A percentile compares a stretch with the other conserved stretches of the same genome.
phyloP scores from a whole-genome alignment of 1,140 invertebrate genomes.

The Choristoneura fumiferana region DNA sequence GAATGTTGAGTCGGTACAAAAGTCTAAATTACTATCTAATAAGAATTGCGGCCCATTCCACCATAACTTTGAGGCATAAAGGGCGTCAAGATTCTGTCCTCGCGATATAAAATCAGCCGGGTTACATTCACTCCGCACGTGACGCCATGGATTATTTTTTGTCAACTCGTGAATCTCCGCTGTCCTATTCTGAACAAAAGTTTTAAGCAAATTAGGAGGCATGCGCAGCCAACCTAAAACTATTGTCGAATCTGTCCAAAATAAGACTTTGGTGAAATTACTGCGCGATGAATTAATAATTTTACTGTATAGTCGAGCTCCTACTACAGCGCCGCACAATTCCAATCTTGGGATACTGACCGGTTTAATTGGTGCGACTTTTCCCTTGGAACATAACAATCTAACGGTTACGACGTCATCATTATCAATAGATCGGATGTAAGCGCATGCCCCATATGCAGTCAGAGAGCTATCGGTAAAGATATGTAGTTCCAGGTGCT shows the following conservation, averaged over 20 bases:
- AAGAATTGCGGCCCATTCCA: constrained; percentile 16
- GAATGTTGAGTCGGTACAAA: not conserved
- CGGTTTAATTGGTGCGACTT: constrained; percentile 55
- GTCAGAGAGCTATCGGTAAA: constrained; percentile 2
- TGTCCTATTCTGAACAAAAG: constrained; percentile 57
- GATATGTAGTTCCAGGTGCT: not conserved
- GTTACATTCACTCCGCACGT: no score
- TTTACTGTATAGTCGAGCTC: no score
- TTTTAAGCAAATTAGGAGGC: no score
- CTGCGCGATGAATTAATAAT: no score
- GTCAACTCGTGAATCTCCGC: constrained; percentile 44
- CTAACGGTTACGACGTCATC: not conserved
- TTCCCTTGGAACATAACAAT: constrained; percentile 50
- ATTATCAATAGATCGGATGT: not conserved
- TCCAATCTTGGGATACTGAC: constrained; percentile 64
- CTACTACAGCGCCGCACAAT: no score
- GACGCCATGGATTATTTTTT: constrained; percentile 33
- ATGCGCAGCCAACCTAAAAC: no score
- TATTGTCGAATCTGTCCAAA: no score
- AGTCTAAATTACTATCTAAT: not conserved
- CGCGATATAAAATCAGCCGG: constrained; percentile 51
- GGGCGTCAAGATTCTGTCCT: constrained; percentile 19
- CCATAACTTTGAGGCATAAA: not conserved
- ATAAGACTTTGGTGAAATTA: constrained; percentile 47
- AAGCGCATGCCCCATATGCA: constrained; percentile 8